Evolutionary conservation across 2,113 vertebrate genomes (phyloP).

Genomic region (Chinchilla lanigera): DNA sequence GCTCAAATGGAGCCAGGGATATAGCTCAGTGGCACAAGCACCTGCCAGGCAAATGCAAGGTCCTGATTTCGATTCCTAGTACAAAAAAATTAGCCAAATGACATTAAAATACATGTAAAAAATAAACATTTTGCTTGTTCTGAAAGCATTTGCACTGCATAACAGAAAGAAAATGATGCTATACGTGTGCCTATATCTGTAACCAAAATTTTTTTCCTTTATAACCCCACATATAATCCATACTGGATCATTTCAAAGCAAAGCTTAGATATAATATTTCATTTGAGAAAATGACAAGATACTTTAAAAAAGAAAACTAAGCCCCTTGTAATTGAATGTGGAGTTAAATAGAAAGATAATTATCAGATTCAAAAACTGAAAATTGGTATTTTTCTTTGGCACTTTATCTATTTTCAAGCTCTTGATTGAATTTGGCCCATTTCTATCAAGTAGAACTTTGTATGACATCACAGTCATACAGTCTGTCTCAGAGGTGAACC

Average conservation of each 20-base stretch:
- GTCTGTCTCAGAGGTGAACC: neutral
- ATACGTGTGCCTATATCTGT: neutral
- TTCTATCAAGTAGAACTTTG: neutral
- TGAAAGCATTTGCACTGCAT: neutral
- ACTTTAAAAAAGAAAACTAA: neutral
- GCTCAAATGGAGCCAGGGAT: neutral
- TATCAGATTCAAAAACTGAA: neutral
- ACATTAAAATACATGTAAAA: neutral
- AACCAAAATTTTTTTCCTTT: neutral
- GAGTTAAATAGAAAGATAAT: constrained; percentile 7
- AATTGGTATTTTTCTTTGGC: neutral
- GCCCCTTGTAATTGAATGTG: neutral
- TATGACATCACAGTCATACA: neutral
- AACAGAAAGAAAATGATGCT: neutral
- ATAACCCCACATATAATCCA: neutral
- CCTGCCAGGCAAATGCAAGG: too few species aligned
- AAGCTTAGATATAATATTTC: neutral
- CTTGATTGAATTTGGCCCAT: neutral
- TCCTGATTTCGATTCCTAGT: too few species aligned
- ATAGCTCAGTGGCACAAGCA: too few species aligned
- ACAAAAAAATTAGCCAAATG: neutral
- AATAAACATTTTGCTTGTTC: neutral
- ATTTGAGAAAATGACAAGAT: neutral
- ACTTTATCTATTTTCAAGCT: neutral
- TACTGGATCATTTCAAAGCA: neutral